Evolutionary conservation across 2,888 invertebrate genomes (phyloP), one percentile per base, ranked within the genome.

Genomic region (Eulithis prunata): DNA sequence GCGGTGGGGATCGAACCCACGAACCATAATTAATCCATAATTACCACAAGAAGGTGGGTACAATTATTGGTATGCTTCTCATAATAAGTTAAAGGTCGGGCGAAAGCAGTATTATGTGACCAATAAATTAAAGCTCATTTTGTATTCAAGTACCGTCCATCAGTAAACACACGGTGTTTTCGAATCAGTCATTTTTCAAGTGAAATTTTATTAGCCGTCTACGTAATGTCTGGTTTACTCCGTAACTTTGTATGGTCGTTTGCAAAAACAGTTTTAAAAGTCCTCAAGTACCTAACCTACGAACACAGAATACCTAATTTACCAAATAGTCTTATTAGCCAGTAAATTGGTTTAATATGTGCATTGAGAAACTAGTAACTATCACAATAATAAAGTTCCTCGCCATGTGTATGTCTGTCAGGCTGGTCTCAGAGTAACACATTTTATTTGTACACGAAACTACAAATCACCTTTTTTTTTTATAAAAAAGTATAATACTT

Each of bases 181-280:
- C 71, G 68, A 71, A 76, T 72, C 68, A 69, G 66, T 72, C 75
- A 74, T 69, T 72, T 71, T 77, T 76, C 69, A 76, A 79, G 82
- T 78, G 83, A 83, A 82, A 81, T 76, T 82, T 81, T 81, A 77
- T 77, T 63, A 61, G 45, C 61, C 36, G 68, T 70, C 73, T 68
- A 74, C 77, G 76, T 78, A 77, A 80, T 68, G 69, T 75, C 68
- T 73, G 66, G 57, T 56, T 28, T 41, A 36, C 45, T 7, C 62
- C 14, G 47, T 58, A 58, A 55, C 58, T 5, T 41, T 53, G 62
- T 55, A 66, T 12, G 46, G 55, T 14, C 51, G 10, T 7, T 2
- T 12, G 2, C 51, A 55, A 21, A 66, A 55, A 12, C 53, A 43
- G 11, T 41, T 41, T 41, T 41, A 41, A 10, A 41, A 38, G 5